Base-by-base conservation (phyloP, 2,888 invertebrate genomes). In the Chloromyia formosa region DNA sequence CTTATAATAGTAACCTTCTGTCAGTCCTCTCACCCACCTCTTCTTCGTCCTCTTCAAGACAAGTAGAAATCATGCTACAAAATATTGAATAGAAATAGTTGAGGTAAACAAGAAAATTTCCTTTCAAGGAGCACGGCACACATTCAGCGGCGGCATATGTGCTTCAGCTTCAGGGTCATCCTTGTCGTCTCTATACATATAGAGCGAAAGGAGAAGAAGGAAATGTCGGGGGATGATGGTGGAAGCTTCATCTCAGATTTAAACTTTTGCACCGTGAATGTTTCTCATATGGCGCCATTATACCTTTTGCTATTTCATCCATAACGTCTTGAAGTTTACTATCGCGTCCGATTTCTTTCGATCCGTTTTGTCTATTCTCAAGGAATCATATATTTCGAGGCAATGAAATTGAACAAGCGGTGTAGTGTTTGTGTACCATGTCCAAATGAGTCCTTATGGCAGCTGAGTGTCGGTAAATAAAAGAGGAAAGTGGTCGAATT, bases 241-340 rank as follows among this genome's bases (percentile, higher is more conserved):
- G 27, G 7, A 35, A 35, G 12, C 66, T 66, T 35, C 14, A n/a
- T 66, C 56, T 69, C 23, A 16, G 54, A 69, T 58, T 58, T 71
- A 40, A 71, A 71, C 56, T 58, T 71, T 71, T 56, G 40, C 71
- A 53, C 58, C 71, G 71, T 18, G 56, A 56, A 66, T 66, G 66
- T 71, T 71, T 58, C 71, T 71, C 71, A 71, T 62, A 71, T 76
- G 76, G 76, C 76, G 76, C 76, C 76, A 76, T 71, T 72, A 75
- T 75, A 75, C 75, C 75, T 75, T 76, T 49, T 74, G 73, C 71
- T 60, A 76, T 75, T 71, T 74, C 72, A 76, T 75, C 73, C 75
- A 71, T 75, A 69, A 76, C 76, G 75, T 75, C 69, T 61, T 66
- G 74, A 58, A 73, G 73, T 75, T 73, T 73, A 49, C 73, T 74